These are phyloP conservation scores for Acromyrmex heyeri DNA, from an alignment of 1,140 invertebrate genomes.

Conservation along the genomic window DNA sequence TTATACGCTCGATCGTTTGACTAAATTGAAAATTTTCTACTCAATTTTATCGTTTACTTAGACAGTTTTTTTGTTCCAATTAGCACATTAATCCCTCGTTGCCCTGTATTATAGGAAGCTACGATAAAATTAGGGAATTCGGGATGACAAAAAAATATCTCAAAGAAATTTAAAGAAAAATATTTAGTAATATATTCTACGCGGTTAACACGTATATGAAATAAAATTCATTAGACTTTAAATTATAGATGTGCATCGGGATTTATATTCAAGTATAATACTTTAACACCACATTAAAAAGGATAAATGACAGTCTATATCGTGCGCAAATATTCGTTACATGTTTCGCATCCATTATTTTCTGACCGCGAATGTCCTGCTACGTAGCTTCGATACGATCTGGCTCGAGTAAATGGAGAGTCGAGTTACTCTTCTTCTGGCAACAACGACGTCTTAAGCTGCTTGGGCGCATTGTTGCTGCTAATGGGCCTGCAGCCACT, in stretches of 20 bases:
- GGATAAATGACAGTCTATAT: slow-evolving; percentile 48
- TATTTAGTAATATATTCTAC: not conserved
- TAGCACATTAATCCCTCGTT: slow-evolving; percentile 45
- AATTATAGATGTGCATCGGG: slow-evolving; percentile 19
- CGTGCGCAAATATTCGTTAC: slow-evolving; percentile 50
- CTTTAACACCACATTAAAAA: slow-evolving; percentile 24
- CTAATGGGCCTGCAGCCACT: slow-evolving; percentile 81
- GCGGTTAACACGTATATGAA: not conserved
- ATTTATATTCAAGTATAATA: not conserved
- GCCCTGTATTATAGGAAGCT: not conserved
- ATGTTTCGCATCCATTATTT: slow-evolving; percentile 65
- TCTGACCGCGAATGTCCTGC: slow-evolving; percentile 62
- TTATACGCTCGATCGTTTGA: slow-evolving; percentile 77
- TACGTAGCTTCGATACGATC: slow-evolving; percentile 70
- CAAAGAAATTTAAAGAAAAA: not conserved
- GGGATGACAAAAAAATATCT: not conserved
- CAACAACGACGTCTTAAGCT: slow-evolving; percentile 81
- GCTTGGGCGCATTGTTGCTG: slow-evolving; percentile 81
- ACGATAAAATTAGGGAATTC: no score
- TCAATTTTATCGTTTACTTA: slow-evolving; percentile 75
- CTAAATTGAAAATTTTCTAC: slow-evolving; percentile 80
- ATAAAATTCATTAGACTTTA: not conserved
- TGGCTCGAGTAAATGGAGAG: slow-evolving; percentile 68
- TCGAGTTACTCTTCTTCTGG: slow-evolving; percentile 77
- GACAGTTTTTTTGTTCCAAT: slow-evolving; percentile 74